These are phyloP conservation scores for Cetoscarus ocellatus DNA, from an alignment of 2,797 vertebrate genomes.

Conservation along the genomic window DNA sequence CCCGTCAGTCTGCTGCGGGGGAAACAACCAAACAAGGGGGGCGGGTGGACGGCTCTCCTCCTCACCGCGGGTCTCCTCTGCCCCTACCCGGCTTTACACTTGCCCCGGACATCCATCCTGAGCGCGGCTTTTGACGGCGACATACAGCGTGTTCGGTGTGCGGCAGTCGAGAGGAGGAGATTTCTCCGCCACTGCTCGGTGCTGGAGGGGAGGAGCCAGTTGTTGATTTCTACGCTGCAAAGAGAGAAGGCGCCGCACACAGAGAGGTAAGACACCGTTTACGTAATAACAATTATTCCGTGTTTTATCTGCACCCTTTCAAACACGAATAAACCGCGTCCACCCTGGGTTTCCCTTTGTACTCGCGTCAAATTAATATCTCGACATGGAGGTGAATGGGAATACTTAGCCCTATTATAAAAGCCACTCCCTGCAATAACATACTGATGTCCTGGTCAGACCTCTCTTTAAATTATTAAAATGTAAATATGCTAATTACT, in stretches of 20 bases:
- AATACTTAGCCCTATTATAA: constrained; percentile 67
- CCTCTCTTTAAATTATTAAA: constrained; percentile 58
- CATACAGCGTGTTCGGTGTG: constrained; percentile 39
- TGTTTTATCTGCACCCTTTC: constrained; percentile 42
- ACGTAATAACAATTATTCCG: constrained; percentile 65
- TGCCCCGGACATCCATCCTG: constrained; percentile 25
- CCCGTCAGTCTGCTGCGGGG: constrained; percentile 26
- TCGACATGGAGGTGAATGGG: constrained; percentile 56
- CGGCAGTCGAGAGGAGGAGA: constrained; percentile 59
- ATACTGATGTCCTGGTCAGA: constrained; percentile 73
- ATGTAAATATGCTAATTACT: not conserved
- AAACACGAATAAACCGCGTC: constrained; percentile 14
- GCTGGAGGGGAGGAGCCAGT: constrained; percentile 84
- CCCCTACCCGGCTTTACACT: constrained; percentile 11
- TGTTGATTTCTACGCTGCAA: constrained; percentile 75
- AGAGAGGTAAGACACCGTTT: constrained; percentile 81
- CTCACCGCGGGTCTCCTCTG: constrained; percentile 61
- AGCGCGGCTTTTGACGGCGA: constrained; percentile 27
- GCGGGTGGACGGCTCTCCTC: constrained; percentile 35
- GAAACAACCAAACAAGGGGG: constrained; percentile 3
- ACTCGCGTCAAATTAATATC: not conserved
- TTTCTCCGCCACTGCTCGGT: constrained; percentile 64
- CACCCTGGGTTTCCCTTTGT: not conserved
- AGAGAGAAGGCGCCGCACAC: constrained; percentile 71
- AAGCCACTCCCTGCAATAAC: constrained; percentile 88